Percentiles rank a stretch among this genome's conserved stretches.
Evolutionary conservation across 2,888 invertebrate genomes (phyloP).

Genomic region (Nephrotoma appendiculata): DNA sequence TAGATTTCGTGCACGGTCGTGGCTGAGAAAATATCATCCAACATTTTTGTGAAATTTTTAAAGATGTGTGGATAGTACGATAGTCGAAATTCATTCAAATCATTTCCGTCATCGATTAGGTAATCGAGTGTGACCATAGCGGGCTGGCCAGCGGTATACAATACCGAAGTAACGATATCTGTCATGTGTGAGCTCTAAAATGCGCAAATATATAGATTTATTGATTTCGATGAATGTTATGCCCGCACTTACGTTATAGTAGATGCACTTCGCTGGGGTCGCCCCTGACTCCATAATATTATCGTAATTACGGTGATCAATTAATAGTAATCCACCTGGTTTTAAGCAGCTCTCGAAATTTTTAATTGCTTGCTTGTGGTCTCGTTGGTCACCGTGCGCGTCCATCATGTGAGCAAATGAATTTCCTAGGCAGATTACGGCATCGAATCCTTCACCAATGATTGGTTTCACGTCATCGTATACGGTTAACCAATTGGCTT

Average conservation of each 20-base stretch:
- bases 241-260: constrained; percentile 55
- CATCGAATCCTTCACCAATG: constrained; percentile 59
- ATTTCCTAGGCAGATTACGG: constrained; percentile 79
- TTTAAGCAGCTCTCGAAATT: constrained; percentile 74
- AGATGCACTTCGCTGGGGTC: constrained; percentile 71
- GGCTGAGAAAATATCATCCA: constrained; percentile 53
- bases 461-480: constrained; percentile 53
- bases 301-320: constrained; percentile 84
- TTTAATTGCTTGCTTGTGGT: constrained; percentile 59
- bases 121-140: constrained; percentile 72
- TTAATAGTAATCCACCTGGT: constrained; percentile 69
- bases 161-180: constrained; percentile 72
- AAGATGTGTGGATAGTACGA: constrained; percentile 80
- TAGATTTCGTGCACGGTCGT: constrained; percentile 53
- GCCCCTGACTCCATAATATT: constrained; percentile 58
- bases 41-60: constrained; percentile 51
- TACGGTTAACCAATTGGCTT: constrained; percentile 79
- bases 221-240: not conserved
- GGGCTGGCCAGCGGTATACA: constrained; percentile 63
- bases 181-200: constrained; percentile 63
- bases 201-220: not conserved
- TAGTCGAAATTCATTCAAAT: constrained; percentile 52
- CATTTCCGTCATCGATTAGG: constrained; percentile 45
- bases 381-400: constrained; percentile 59
- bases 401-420: constrained; percentile 84